phyloP scores from a whole-genome alignment of 2,888 invertebrate species.

The Nebria salina region DNA sequence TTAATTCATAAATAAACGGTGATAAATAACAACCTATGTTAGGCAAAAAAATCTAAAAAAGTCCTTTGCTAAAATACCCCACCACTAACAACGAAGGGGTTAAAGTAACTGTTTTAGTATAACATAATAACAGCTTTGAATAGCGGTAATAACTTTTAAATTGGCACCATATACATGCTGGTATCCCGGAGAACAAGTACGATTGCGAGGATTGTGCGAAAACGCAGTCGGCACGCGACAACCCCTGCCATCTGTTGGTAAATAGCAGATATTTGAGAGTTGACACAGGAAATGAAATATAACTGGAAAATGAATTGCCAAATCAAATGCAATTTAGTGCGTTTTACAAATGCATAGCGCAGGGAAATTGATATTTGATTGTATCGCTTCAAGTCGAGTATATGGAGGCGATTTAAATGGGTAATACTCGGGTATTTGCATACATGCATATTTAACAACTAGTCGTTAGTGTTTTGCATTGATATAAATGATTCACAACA shows the following conservation, averaged over 20 bases:
- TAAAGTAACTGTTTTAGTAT: conserved; percentile 36
- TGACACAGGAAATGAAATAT: conserved; percentile 40
- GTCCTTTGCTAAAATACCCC: neutral
- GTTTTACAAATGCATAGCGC: conserved; percentile 5
- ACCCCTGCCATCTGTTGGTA: conserved; percentile 42
- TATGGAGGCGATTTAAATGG: neutral
- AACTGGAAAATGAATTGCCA: conserved; percentile 32
- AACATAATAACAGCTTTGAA: conserved; percentile 37
- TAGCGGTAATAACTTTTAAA: conserved; percentile 42
- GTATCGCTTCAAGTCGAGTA: neutral
- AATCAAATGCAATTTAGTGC: conserved; percentile 23
- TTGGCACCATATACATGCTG: conserved; percentile 35
- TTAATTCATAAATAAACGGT: neutral
- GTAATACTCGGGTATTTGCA: neutral
- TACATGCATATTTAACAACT: neutral
- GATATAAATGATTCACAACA: neutral
- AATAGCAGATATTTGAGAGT: conserved; percentile 31
- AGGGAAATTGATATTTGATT: conserved; percentile 1
- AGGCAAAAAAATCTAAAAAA: neutral
- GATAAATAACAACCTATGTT: neutral
- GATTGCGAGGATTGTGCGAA: neutral
- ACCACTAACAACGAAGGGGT: conserved; percentile 18
- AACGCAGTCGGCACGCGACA: conserved; percentile 17
- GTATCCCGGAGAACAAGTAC: neutral
- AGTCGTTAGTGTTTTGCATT: neutral